phyloP scores from a whole-genome alignment of 2,888 invertebrate genomes.

The Volucella inanis region DNA sequence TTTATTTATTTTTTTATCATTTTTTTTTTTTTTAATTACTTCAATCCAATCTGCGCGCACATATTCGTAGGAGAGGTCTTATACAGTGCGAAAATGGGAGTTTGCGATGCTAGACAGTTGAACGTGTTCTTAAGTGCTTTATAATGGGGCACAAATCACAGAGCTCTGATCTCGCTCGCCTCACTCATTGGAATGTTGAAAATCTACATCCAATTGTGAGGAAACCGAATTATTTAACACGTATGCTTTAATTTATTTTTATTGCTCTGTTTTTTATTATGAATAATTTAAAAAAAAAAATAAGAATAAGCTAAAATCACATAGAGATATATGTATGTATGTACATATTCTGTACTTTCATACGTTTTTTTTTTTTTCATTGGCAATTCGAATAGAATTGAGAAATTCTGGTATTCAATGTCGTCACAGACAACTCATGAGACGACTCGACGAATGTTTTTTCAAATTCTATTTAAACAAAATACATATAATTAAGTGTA shows the following conservation, averaged over 20 bases:
- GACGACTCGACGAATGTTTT: not conserved
- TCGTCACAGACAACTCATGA: slow-evolving; percentile 21
- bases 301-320: too few relatives aligned
- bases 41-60: slow-evolving; percentile 9
- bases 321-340: not conserved
- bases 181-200: slow-evolving; percentile 13
- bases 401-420: slow-evolving; percentile 45
- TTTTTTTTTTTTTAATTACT: slow-evolving; percentile 37
- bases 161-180: not conserved
- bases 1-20: not conserved
- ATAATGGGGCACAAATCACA: slow-evolving; percentile 37
- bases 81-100: slow-evolving; percentile 43
- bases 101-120: slow-evolving; percentile 51
- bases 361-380: slow-evolving; percentile 15
- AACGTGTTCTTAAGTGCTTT: slow-evolving; percentile 67
- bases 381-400: slow-evolving; percentile 6
- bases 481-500: slow-evolving; percentile 50
- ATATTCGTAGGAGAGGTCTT: not conserved
- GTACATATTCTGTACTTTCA: not conserved
- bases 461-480: slow-evolving; percentile 31
- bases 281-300: slow-evolving; percentile 1
- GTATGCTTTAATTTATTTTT: slow-evolving; percentile 32
- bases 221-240: slow-evolving; percentile 23
- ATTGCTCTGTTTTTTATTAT: slow-evolving; percentile 17
- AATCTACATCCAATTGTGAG: slow-evolving; percentile 23